phyloP scores from a whole-genome alignment of 2,797 vertebrate genomes.

The Podarcis lilfordi region DNA sequence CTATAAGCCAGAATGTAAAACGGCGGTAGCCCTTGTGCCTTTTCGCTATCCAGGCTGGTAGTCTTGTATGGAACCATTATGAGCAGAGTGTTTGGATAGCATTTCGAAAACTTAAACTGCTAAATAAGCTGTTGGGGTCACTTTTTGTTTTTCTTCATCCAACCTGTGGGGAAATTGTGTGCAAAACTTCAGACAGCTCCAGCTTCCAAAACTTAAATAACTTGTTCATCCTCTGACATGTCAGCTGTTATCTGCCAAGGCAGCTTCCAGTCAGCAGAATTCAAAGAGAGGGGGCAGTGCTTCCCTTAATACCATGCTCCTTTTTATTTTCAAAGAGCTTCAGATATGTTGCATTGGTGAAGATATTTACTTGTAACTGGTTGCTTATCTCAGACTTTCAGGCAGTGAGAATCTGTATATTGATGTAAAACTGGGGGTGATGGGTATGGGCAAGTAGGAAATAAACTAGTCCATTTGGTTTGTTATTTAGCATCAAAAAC shows the following conservation, averaged over 20 bases:
- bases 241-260: constrained; percentile 60
- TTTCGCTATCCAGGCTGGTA: neutral
- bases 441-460: constrained; percentile 23
- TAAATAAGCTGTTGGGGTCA: constrained; percentile 22
- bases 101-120: neutral
- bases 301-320: constrained; percentile 35
- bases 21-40: neutral
- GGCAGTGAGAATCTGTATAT: constrained; percentile 36
- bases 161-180: constrained; percentile 41
- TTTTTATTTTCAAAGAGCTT: constrained; percentile 51
- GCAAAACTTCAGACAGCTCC: constrained; percentile 34
- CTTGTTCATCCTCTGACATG: constrained; percentile 38
- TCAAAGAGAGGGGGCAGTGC: constrained; percentile 48
- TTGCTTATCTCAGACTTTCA: constrained; percentile 71
- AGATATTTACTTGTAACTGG: constrained; percentile 25
- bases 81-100: neutral
- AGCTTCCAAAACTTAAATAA: constrained; percentile 54
- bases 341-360: constrained; percentile 66
- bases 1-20: neutral
- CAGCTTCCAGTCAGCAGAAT: constrained; percentile 57
- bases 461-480: neutral
- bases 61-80: neutral
- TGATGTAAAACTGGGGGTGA: constrained; percentile 4
- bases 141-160: neutral
- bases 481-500: neutral